Evolutionary conservation across 2,797 vertebrate species (phyloP).

Genomic region (Sus cebifrons): DNA sequence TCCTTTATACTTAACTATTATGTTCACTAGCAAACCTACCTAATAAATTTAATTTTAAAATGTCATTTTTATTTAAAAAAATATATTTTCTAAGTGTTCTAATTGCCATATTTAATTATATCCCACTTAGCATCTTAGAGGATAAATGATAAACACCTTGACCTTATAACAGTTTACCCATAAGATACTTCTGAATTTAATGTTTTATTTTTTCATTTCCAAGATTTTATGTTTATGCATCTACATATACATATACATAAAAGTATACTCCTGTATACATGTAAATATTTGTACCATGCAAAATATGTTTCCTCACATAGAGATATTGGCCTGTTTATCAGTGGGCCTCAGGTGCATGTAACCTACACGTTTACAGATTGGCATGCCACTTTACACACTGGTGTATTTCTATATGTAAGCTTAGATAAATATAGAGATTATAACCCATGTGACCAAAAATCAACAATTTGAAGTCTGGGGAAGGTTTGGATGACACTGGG

Average conservation of each 20-base stretch:
- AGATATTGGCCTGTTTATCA: not conserved
- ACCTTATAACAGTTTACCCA: slow-evolving; percentile 9
- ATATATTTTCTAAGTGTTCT: not conserved
- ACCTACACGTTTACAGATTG: not conserved
- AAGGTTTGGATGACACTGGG: not conserved
- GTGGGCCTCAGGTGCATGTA: not conserved
- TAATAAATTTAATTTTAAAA: slow-evolving; percentile 15
- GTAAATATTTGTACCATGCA: not conserved
- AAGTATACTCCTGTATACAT: not conserved
- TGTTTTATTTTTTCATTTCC: not conserved
- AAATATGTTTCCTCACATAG: slow-evolving; percentile 1
- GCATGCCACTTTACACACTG: not conserved
- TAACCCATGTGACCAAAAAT: not conserved
- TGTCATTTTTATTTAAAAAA: slow-evolving; percentile 46
- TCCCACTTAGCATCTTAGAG: not conserved
- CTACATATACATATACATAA: not conserved
- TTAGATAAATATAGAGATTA: not conserved
- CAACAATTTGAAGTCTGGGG: not conserved
- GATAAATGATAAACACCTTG: not conserved
- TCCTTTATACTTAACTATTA: not conserved
- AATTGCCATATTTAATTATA: not conserved
- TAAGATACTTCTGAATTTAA: not conserved
- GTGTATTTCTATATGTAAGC: not conserved
- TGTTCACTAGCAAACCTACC: not conserved
- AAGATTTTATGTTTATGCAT: not conserved